phyloP scores from a whole-genome alignment of 2,888 invertebrate species.

The Zaprionus bogoriensis region DNA sequence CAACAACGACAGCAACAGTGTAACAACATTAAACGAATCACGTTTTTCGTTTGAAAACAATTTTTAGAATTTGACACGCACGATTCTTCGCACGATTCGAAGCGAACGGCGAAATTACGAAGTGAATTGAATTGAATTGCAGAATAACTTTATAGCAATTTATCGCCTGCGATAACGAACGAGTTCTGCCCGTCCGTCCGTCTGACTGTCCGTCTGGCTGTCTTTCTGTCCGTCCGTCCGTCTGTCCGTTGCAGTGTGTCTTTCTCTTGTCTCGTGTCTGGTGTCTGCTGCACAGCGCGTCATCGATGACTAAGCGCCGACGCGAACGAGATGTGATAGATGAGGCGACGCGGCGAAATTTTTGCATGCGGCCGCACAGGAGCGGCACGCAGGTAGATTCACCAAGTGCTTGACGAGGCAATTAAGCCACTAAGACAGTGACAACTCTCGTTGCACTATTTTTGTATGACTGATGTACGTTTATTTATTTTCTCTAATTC shows the following conservation, averaged over 20 bases:
- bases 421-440: too few species aligned
- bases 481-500: too few species aligned
- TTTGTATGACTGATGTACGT: too few species aligned
- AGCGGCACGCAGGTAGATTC: conserved; percentile 45
- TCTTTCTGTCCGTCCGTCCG: conserved; percentile 10
- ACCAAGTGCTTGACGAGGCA: too few species aligned
- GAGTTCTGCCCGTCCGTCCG: conserved; percentile 6
- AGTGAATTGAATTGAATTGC: not conserved
- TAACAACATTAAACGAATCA: conserved; percentile 21
- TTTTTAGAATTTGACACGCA: conserved; percentile 31
- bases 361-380: conserved; percentile 46
- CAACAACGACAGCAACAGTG: conserved; percentile 18
- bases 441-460: too few species aligned
- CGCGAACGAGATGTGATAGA: conserved; percentile 19
- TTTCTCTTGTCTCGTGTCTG: not conserved
- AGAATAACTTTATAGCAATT: conserved; percentile 28
- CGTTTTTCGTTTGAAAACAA: conserved; percentile 18
- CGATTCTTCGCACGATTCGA: conserved; percentile 14
- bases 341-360: conserved; percentile 21
- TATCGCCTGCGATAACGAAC: conserved; percentile 24
- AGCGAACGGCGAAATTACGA: not conserved
- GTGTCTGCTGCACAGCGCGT: conserved; percentile 56
- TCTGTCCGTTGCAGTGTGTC: too few species aligned
- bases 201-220: conserved; percentile 7
- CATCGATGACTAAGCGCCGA: conserved; percentile 64